Percentiles rank a stretch among this genome's conserved stretches.
Evolutionary conservation across 2,888 invertebrate genomes (phyloP).

Genomic region (Exephanes ischioxanthus): DNA sequence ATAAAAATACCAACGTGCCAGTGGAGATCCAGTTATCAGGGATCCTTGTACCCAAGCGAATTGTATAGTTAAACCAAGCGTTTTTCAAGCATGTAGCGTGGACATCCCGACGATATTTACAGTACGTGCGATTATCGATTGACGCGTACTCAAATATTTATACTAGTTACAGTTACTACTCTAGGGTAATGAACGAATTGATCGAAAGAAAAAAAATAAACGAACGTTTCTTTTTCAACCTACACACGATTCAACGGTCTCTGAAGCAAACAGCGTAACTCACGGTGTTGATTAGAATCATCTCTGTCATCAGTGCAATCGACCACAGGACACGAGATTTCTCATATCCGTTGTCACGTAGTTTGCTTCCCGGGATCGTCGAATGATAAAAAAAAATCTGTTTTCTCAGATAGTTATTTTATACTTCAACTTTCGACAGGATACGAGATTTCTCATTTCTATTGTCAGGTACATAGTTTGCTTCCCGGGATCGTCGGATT

Average conservation of each 20-base stretch:
- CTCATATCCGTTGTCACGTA: not conserved
- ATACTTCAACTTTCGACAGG: not conserved
- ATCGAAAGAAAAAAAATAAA: not conserved
- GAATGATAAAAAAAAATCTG: not conserved
- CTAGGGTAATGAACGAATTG: not conserved
- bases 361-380: not conserved
- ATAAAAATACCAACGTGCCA: slow-evolving; percentile 38
- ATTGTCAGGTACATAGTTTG: not conserved
- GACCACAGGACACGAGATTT: not conserved
- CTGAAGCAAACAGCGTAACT: not conserved
- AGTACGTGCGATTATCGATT: slow-evolving; percentile 35
- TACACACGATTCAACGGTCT: not conserved
- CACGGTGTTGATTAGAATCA: not conserved
- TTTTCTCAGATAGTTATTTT: not conserved
- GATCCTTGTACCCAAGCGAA: slow-evolving; percentile 1
- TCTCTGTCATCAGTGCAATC: not conserved
- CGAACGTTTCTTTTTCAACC: not conserved
- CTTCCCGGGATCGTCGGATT: not conserved
- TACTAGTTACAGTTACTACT: slow-evolving; percentile 20
- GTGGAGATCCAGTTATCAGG: slow-evolving; percentile 22
- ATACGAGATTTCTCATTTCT: not conserved
- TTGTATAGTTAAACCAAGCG: slow-evolving; percentile 26
- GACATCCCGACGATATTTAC: slow-evolving; percentile 15
- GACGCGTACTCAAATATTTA: slow-evolving; percentile 22
- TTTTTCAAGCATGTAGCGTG: slow-evolving; percentile 11